phyloP scores from a whole-genome alignment of 1,140 invertebrate species.

The Hyles euphorbiae region DNA sequence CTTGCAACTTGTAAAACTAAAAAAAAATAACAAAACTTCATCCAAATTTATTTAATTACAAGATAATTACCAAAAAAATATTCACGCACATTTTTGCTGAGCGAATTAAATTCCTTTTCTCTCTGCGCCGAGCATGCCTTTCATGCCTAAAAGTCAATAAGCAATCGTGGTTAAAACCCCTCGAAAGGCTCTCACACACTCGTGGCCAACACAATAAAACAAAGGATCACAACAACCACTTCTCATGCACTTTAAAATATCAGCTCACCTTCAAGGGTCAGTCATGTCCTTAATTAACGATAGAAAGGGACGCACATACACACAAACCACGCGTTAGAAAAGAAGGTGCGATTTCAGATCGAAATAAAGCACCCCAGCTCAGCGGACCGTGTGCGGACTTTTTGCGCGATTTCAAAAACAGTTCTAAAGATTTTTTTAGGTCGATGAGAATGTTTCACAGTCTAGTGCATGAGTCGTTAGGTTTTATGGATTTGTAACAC shows the following conservation, averaged over 20 bases:
- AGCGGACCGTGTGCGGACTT: conserved; percentile 52
- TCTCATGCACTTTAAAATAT: conserved; percentile 56
- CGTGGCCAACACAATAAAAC: conserved; percentile 53
- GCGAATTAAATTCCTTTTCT: no score
- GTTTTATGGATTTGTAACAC: conserved; percentile 20
- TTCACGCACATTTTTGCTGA: no score
- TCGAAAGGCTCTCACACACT: conserved; percentile 41
- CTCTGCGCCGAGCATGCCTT: no score
- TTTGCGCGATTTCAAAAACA: conserved; percentile 40
- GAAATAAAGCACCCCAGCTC: conserved; percentile 55
- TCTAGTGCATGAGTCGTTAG: conserved; percentile 42
- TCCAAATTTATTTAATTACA: no score
- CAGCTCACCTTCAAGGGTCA: conserved; percentile 56
- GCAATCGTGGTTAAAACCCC: not conserved
- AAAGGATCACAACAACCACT: conserved; percentile 69
- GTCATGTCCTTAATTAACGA: conserved; percentile 62
- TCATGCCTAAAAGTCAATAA: not conserved
- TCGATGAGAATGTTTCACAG: conserved; percentile 57
- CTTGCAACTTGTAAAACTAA: no score
- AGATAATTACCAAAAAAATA: no score
- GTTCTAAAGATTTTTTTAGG: conserved; percentile 31
- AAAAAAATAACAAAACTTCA: no score
- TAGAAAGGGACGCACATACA: conserved; percentile 28
- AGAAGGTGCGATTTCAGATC: conserved; percentile 27
- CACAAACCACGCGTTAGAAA: not conserved